Percentiles rank a stretch among this genome's conserved stretches.
Evolutionary conservation across 1,140 invertebrate species (phyloP).

Genomic region (Drosophila bifasciata): DNA sequence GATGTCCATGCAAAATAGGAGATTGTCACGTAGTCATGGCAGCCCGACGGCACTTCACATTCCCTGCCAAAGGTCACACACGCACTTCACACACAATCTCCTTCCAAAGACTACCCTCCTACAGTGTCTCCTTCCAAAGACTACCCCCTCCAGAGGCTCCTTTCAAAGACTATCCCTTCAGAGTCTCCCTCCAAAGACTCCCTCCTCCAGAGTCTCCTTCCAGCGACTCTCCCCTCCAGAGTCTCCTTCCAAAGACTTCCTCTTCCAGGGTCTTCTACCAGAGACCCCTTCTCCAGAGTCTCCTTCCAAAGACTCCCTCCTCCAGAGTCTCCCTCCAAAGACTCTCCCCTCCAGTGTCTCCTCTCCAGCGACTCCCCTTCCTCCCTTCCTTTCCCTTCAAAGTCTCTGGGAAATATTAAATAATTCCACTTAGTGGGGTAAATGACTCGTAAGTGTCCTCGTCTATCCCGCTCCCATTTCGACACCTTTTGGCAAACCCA

Average conservation of each 20-base stretch:
- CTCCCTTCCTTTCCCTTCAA: neutral
- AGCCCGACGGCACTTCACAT: slow-evolving; percentile 41
- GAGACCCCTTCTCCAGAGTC: neutral
- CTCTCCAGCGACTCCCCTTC: no score
- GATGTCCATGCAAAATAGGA: slow-evolving; percentile 48
- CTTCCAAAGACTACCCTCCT: no score
- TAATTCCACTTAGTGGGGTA: slow-evolving; percentile 54
- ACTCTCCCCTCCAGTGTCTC: neutral
- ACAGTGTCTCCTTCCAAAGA: neutral
- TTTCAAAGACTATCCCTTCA: neutral
- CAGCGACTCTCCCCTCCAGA: slow-evolving; percentile 1
- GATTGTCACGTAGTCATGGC: slow-evolving; percentile 64
- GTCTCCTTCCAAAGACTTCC: neutral
- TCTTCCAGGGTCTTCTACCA: no score
- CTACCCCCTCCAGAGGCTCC: no score
- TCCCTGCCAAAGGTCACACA: slow-evolving; percentile 39
- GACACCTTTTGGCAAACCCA: slow-evolving; percentile 28
- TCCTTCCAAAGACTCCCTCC: no score
- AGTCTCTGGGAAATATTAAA: slow-evolving; percentile 32
- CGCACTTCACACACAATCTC: slow-evolving; percentile 6
- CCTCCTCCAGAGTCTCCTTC: neutral
- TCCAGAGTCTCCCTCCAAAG: neutral
- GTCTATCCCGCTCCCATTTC: slow-evolving; percentile 4
- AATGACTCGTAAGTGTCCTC: slow-evolving; percentile 73
- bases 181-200: neutral